Evolutionary conservation across 2,888 invertebrate genomes (phyloP).

Genomic region (Cephalotes varians): DNA sequence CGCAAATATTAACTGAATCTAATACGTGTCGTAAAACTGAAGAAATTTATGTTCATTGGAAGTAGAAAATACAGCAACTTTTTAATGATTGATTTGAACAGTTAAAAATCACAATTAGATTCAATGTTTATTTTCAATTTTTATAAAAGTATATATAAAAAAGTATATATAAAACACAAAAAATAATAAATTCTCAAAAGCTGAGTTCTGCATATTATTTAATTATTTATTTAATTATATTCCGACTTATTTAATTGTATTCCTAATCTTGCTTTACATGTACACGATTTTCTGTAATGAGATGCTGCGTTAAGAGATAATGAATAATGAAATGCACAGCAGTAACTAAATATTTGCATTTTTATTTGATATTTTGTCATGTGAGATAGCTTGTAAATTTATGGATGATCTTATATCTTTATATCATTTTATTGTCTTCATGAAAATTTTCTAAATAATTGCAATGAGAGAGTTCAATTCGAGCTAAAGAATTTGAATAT

Average conservation of each 20-base stretch:
- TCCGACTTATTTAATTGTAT: neutral
- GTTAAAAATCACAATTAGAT: neutral
- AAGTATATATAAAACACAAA: neutral
- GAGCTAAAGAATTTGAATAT: slow-evolving; percentile 12
- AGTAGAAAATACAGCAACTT: neutral
- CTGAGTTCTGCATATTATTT: neutral
- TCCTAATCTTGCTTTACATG: neutral
- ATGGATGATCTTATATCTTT: neutral
- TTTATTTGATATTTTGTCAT: neutral
- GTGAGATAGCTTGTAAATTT: neutral
- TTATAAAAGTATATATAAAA: neutral
- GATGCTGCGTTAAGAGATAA: neutral
- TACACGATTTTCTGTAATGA: neutral
- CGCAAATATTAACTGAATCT: slow-evolving; percentile 2
- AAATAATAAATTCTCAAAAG: neutral
- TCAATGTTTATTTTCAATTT: neutral
- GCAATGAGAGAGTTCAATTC: neutral
- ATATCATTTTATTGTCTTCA: neutral
- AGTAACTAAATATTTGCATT: neutral
- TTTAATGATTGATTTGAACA: neutral
- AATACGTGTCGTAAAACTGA: neutral
- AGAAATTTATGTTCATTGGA: neutral
- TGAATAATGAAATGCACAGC: neutral
- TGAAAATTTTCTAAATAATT: neutral
- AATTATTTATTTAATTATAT: neutral